Evolutionary conservation across 2,888 invertebrate species (phyloP), one percentile per base, ranked within the genome.

Genomic region (Cacoxenus indagator): DNA sequence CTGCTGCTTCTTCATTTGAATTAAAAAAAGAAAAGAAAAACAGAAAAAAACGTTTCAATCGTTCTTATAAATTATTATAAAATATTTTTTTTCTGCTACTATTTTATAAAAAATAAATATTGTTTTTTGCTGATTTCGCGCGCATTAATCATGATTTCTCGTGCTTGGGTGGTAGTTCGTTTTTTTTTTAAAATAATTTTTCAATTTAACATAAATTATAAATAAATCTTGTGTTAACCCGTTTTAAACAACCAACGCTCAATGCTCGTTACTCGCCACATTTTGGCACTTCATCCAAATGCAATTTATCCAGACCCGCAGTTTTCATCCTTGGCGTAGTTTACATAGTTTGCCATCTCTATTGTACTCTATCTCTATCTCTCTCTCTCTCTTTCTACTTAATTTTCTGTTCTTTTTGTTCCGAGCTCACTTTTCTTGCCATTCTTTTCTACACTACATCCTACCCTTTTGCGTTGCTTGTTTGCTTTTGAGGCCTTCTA

Each of bases 211-310:
- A 43, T 43, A 43, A 43, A 43, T 43, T 43, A n/a, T 43, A 43
- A 2, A n/a, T n/a, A n/a, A n/a, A n/a, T n/a, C n/a, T n/a, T n/a
- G n/a, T n/a, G n/a, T n/a, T n/a, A n/a, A n/a, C n/a, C n/a, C n/a
- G n/a, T n/a, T n/a, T n/a, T n/a, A n/a, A n/a, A n/a, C n/a, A n/a
- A n/a, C n/a, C n/a, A n/a, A n/a, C n/a, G n/a, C n/a, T n/a, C n/a
- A n/a, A n/a, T n/a, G n/a, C n/a, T n/a, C n/a, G n/a, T n/a, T n/a
- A n/a, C n/a, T n/a, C n/a, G n/a, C 64, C 76, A 71, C 70, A 73
- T 70, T 68, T 65, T 59, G 62, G n/a, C 22, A 67, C 69, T 74
- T 71, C 70, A 69, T 70, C 69, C 69, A 69, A 77, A 77, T 71
- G 62, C 67, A 68, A 73, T 73, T 76, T 70, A 70, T 70, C 67